A percentile compares a stretch with the other conserved stretches of the same genome.
phyloP scores from a whole-genome alignment of 2,888 invertebrate genomes.

The Deroplatys truncata region DNA sequence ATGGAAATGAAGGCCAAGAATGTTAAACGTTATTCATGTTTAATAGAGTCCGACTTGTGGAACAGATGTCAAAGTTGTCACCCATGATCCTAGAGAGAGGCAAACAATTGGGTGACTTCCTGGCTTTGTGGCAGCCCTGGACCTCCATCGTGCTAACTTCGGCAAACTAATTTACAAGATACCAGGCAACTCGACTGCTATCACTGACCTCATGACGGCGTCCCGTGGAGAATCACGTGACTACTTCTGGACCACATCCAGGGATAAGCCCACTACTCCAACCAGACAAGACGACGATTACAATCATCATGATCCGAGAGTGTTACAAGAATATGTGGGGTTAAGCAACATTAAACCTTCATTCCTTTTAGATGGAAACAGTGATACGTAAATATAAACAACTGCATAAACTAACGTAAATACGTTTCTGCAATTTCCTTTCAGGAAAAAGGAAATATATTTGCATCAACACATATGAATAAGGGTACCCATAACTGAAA shows the following conservation, averaged over 20 bases:
- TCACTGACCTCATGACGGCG: background rate
- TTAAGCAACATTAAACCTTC: too few relatives aligned
- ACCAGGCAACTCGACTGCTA: background rate
- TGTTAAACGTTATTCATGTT: background rate
- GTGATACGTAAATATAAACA: too few relatives aligned
- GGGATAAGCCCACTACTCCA: background rate
- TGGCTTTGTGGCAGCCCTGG: background rate
- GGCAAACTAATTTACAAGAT: background rate
- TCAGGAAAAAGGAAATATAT: too few relatives aligned
- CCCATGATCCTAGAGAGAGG: background rate
- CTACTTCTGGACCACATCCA: background rate
- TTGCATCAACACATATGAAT: too few relatives aligned
- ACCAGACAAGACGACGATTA: background rate
- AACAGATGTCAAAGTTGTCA: background rate
- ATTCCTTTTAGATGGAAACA: too few relatives aligned
- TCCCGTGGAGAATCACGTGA: background rate
- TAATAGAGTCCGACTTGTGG: background rate
- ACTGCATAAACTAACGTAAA: too few relatives aligned
- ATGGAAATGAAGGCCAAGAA: background rate
- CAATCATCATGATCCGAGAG: background rate
- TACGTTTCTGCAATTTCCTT: too few relatives aligned
- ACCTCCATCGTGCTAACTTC: background rate
- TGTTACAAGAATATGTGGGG: background rate
- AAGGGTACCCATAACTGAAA: too few relatives aligned
- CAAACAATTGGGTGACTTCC: background rate